Evolutionary conservation across 2,113 vertebrate genomes (phyloP), one percentile per base, ranked within the genome.

Genomic region (Lepus timidus): DNA sequence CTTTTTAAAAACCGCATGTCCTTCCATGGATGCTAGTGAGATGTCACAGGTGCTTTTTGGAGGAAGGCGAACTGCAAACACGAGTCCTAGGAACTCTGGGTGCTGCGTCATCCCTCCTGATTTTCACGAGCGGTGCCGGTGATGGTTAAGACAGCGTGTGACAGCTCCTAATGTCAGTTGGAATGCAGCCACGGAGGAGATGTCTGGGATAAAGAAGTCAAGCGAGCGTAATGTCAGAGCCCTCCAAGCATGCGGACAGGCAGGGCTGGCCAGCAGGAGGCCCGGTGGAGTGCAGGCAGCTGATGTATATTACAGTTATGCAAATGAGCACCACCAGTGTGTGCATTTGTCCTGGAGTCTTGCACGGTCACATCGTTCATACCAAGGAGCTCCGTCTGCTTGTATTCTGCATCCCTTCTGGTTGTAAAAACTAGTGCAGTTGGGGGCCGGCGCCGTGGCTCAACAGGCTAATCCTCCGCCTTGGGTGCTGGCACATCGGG

Each of bases 171-270:
- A 62, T 71, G 62, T 31, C 19, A 49, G 89, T 64, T 93, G 93
- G 80, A 73, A 78, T n/a, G 20, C 51, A 64, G 62, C 65, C 58
- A 29, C 49, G 33, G 31, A 85, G 88, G 70, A 95, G n/a, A 87
- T 17, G 6, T 79, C 65, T 84, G 64, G 86, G 85, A 84, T 89
- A 78, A 91, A 96, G 52, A 85, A 76, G 44, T 94, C 89, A 68
- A n/a, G 44, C 31, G 44, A 84, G 76, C 71, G 74, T n/a, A 64
- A 80, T 90, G 93, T 89, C 29, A 33, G 33, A 20, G 80, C 55
- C 27, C 61, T 44, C 84, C 36, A 10, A 23, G 86, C 86, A 0
- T 1, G 4, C 61, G 81, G 71, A 44, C 51, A 4, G 9, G 61
- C 20, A 64, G 58, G 7, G 19, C 9, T 75, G 49, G 27, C 52